Evolutionary conservation across 2,113 vertebrate species (phyloP), one percentile per base, ranked within the genome.

Genomic region (Atractosteus spatula): DNA sequence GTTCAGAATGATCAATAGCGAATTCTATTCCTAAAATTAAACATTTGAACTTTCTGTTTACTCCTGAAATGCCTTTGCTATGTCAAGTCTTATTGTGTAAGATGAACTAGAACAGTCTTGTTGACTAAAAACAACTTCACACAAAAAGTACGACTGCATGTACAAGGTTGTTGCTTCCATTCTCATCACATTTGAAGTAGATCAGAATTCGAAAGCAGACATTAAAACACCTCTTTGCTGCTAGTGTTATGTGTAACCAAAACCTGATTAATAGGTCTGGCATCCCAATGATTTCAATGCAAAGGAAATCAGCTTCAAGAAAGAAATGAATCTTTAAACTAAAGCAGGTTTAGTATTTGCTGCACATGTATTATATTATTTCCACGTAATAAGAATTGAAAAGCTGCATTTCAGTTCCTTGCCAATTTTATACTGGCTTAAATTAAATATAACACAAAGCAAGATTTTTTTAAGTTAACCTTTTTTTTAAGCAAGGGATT

Each of bases 401-500:
- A 83, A 77, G 71, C 57, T 75, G 76, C 76, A 71, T 74, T 4
- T 69, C 6, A 44, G 41, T 62, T 54, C 45, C 72, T 77, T 66
- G 57, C 57, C 57, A 59, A 59, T 54, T 62, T 81, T 79, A 67
- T 47, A 76, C 74, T 76, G 66, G 78, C 71, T 78, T 73, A 81
- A 79, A 77, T 84, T 77, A 61, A 63, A 82, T 79, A 78, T 73
- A 77, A 70, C 17, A 66, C 29, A 69, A 59, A 76, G 62, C 54
- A 77, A 79, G 78, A 74, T 78, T 66, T 77, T 74, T 68, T 74
- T 75, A 65, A 76, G 43, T 76, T 74, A 68, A 76, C 69, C 78
- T 80, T 81, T 79, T 71, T 82, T 73, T 75, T 83, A 71, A 71
- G 80, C 84, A 76, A 79, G 80, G 75, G 84, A 77, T 84, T 77